phyloP scores from a whole-genome alignment of 2,888 invertebrate species.

The Gastrophysa polygoni region DNA sequence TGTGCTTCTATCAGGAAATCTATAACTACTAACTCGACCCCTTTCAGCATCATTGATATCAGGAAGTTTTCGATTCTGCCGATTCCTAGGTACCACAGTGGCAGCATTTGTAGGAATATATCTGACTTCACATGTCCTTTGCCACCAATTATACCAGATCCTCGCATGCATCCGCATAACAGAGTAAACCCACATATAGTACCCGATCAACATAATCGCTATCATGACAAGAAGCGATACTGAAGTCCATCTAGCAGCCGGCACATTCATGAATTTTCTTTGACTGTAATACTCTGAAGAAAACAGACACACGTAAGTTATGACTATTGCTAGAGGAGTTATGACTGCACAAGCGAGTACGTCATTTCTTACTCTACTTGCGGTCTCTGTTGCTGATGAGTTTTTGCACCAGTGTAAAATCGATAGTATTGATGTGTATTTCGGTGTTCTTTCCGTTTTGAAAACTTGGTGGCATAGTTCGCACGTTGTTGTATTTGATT shows the following conservation, averaged over 20 bases:
- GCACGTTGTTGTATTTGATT: slow-evolving; percentile 72
- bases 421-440: slow-evolving; percentile 64
- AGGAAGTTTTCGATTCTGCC: neutral
- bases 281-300: slow-evolving; percentile 61
- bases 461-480: slow-evolving; percentile 76
- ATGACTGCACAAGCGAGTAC: slow-evolving; percentile 64
- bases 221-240: slow-evolving; percentile 60
- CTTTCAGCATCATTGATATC: neutral
- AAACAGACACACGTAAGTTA: slow-evolving; percentile 61
- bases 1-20: too few relatives aligned
- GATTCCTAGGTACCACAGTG: neutral
- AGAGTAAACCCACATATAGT: slow-evolving; percentile 61
- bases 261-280: slow-evolving; percentile 57
- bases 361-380: slow-evolving; percentile 59
- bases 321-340: slow-evolving; percentile 63
- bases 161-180: slow-evolving; percentile 60
- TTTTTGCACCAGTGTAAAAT: slow-evolving; percentile 65
- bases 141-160: slow-evolving; percentile 65
- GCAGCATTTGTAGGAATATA: slow-evolving; percentile 37
- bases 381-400: slow-evolving; percentile 47
- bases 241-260: slow-evolving; percentile 60
- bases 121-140: slow-evolving; percentile 60
- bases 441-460: slow-evolving; percentile 67
- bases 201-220: slow-evolving; percentile 60
- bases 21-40: neutral